Conservation (phyloP, 2,888 invertebrate genomes). For the Chydorus sphaericus region DNA sequence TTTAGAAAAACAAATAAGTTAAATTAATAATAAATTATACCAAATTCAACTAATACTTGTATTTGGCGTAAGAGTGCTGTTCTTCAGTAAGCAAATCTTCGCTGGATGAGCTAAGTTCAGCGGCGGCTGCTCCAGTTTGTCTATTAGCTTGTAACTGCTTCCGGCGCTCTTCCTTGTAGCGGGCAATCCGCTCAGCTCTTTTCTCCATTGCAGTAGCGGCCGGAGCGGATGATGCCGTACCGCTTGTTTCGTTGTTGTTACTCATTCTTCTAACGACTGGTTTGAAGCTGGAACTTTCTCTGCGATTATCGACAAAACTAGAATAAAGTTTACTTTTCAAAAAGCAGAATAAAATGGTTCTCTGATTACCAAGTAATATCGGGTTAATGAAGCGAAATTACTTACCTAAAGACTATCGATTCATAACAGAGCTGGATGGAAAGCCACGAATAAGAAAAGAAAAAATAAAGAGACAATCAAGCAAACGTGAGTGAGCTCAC, state of each 20-base stretch:
- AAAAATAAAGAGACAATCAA: too few species aligned
- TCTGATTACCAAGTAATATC: too few species aligned
- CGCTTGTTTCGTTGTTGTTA: neutral
- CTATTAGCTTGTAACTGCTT: constrained; percentile 36
- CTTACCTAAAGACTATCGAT: too few species aligned
- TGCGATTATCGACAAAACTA: too few species aligned
- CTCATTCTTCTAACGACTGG: constrained; percentile 2
- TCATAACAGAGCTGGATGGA: too few species aligned
- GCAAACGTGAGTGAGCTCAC: too few species aligned
- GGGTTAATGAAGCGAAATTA: too few species aligned
- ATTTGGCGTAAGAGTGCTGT: constrained; percentile 8
- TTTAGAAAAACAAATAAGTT: neutral
- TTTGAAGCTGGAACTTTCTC: too few species aligned
- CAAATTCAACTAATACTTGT: neutral
- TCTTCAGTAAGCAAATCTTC: constrained; percentile 6
- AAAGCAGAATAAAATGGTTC: too few species aligned
- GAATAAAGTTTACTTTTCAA: too few species aligned
- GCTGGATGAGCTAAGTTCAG: constrained; percentile 10
- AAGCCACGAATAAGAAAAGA: too few species aligned
- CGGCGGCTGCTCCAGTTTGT: neutral
- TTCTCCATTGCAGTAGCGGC: constrained; percentile 32
- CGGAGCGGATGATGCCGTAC: neutral
- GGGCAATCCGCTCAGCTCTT: constrained; percentile 44
- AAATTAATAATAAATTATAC: neutral
- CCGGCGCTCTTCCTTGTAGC: constrained; percentile 56